Conservation (phyloP, 2,888 invertebrate species). For the Netelia fuscicornis region DNA sequence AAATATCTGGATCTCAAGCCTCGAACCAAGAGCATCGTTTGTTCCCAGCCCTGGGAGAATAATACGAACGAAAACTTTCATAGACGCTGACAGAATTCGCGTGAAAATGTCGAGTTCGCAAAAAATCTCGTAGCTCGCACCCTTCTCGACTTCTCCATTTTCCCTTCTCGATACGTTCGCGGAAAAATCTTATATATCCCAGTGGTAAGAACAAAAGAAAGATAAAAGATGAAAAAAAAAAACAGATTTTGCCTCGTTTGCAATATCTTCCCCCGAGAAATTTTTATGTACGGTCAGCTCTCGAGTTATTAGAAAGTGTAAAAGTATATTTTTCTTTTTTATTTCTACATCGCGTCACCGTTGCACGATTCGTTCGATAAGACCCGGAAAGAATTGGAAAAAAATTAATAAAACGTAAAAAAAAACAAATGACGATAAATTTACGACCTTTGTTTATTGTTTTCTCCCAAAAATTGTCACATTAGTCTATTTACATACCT, state of each 20-base stretch:
- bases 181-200: conserved; percentile 40
- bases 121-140: conserved; percentile 41
- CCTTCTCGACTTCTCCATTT: background rate
- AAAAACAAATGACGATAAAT: conserved; percentile 37
- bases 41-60: conserved; percentile 5
- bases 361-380: background rate
- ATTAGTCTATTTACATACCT: background rate
- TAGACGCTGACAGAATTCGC: conserved; percentile 18
- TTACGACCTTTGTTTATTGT: conserved; percentile 40
- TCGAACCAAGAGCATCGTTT: background rate
- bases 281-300: conserved; percentile 56
- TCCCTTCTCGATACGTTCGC: background rate
- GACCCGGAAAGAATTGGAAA: background rate
- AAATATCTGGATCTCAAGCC: background rate
- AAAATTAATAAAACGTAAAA: conserved; percentile 2
- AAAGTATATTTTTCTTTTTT: conserved; percentile 43
- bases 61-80: conserved; percentile 23
- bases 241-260: conserved; percentile 54
- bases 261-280: conserved; percentile 44
- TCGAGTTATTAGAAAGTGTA: conserved; percentile 61
- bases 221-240: conserved; percentile 11
- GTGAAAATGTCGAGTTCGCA: conserved; percentile 59
- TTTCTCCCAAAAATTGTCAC: conserved; percentile 32
- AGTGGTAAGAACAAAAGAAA: background rate
- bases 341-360: conserved; percentile 4